phyloP scores from a whole-genome alignment of 2,113 vertebrate genomes.

The Aphyosemion australe region DNA sequence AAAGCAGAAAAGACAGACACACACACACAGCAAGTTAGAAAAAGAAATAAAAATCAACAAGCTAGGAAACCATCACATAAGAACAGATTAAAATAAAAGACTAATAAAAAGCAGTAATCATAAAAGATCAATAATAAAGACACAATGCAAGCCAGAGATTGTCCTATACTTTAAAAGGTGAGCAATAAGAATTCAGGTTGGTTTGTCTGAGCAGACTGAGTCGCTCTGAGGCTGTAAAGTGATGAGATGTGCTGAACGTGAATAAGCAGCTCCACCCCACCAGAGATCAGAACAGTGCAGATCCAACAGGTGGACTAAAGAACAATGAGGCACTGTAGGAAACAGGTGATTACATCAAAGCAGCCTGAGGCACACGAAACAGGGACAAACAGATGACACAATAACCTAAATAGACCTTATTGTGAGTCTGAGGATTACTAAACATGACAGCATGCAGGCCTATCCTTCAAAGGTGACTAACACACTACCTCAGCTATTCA shows the following conservation, averaged over 20 bases:
- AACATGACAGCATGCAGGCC: not conserved
- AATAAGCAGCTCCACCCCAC: conserved; percentile 39
- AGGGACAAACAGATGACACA: conserved; percentile 1
- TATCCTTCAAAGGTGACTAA: conserved; percentile 8
- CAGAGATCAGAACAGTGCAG: conserved; percentile 5
- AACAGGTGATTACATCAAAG: conserved; percentile 45
- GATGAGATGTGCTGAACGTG: conserved; percentile 45
- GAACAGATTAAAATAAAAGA: no score
- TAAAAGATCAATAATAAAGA: no score
- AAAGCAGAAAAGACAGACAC: no score
- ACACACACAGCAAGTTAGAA: no score
- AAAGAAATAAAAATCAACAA: no score
- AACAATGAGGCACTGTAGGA: conserved; percentile 43
- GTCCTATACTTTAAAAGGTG: not conserved
- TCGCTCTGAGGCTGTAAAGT: conserved; percentile 7
- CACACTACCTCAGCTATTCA: not conserved
- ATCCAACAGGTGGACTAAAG: conserved; percentile 57
- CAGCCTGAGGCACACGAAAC: not conserved
- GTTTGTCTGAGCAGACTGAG: not conserved
- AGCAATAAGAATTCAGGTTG: not conserved
- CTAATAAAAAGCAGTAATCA: no score
- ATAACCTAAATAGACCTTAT: not conserved
- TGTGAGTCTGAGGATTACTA: conserved; percentile 11
- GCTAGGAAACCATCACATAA: no score
- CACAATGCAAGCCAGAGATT: not conserved